These are phyloP conservation scores for Scartelaos histophorus DNA, from an alignment of 2,113 vertebrate species.

Conservation along the genomic window DNA sequence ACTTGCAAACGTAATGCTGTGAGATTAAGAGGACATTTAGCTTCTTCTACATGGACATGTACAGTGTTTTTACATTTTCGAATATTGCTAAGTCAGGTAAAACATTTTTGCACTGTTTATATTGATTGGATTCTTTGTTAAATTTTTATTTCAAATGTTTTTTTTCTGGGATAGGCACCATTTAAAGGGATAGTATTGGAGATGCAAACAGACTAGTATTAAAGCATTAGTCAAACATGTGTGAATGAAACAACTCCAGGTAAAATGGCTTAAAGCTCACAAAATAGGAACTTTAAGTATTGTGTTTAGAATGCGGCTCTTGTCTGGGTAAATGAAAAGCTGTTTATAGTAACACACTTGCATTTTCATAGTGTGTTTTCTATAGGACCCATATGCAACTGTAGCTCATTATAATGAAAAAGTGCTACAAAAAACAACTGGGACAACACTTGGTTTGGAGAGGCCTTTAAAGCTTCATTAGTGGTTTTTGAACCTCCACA, in stretches of 20 bases:
- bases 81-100: no score
- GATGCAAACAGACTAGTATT: no score
- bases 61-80: not conserved
- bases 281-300: no score
- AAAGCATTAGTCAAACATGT: no score
- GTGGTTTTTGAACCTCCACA: constrained; percentile 39
- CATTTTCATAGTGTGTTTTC: not conserved
- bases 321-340: no score
- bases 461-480: constrained; percentile 36
- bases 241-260: no score
- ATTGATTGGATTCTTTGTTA: not conserved
- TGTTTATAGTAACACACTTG: not conserved
- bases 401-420: constrained; percentile 13
- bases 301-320: not conserved
- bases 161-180: not conserved
- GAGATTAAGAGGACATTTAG: not conserved
- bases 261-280: no score
- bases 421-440: not conserved
- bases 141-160: not conserved
- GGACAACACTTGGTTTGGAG: constrained; percentile 5
- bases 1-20: not conserved
- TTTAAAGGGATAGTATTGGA: no score
- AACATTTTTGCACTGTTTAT: no score
- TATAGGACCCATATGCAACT: not conserved
- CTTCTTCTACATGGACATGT: not conserved